Percentiles rank a stretch among this genome's conserved stretches.
Conservation (phyloP, 2,888 invertebrate genomes). For the Drosophila putrida region DNA sequence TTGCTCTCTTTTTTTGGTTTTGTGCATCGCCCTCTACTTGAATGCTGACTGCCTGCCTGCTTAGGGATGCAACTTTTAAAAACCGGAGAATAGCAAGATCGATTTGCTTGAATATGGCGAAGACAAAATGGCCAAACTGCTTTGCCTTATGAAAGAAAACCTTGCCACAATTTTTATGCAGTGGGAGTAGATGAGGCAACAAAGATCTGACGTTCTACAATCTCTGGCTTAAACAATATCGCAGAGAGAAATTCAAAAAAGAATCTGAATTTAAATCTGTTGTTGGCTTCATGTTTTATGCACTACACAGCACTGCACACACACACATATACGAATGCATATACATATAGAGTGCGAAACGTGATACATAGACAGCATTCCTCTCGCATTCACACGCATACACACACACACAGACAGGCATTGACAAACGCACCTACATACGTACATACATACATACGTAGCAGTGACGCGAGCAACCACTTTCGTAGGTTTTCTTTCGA, state of each 20-base stretch:
- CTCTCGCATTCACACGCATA: constrained; percentile 68
- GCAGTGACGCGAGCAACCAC: constrained; percentile 76
- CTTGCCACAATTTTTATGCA: constrained; percentile 18
- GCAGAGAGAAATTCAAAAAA: constrained; percentile 40
- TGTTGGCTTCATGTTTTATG: constrained; percentile 63
- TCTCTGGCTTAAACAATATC: constrained; percentile 33
- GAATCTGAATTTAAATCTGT: constrained; percentile 55
- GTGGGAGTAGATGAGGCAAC: background rate
- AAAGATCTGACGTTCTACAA: constrained; percentile 24
- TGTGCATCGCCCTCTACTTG: constrained; percentile 62
- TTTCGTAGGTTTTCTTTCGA: constrained; percentile 74
- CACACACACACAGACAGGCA: constrained; percentile 15
- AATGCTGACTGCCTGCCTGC: constrained; percentile 51
- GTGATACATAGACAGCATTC: constrained; percentile 78
- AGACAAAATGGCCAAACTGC: constrained; percentile 54
- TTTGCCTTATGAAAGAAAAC: constrained; percentile 3
- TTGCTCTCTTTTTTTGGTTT: constrained; percentile 11
- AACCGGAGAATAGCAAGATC: constrained; percentile 69
- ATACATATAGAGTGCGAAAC: constrained; percentile 65
- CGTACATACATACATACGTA: constrained; percentile 28
- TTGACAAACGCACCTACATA: constrained; percentile 50
- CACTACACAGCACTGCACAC: constrained; percentile 74
- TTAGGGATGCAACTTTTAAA: constrained; percentile 74
- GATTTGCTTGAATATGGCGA: constrained; percentile 55
- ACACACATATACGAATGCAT: constrained; percentile 24